These are phyloP conservation scores for Drosophila yakuba DNA, from an alignment of 1,140 invertebrate genomes.

Conservation along the genomic window DNA sequence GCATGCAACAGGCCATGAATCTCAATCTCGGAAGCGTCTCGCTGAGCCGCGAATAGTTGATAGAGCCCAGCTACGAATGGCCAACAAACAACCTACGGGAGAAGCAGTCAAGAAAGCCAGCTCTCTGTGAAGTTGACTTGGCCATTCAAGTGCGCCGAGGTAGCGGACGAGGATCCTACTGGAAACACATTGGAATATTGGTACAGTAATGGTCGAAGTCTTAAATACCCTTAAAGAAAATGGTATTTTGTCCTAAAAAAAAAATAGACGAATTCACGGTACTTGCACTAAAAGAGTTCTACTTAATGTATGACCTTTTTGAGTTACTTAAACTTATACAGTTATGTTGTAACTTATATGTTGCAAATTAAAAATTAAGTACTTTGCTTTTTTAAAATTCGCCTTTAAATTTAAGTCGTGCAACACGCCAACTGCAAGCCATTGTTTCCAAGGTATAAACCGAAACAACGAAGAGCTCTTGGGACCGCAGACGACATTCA, in stretches of 20 bases:
- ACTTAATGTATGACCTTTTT: too few relatives aligned
- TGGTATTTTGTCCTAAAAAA: too few relatives aligned
- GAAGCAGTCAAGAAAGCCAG: constrained; percentile 11
- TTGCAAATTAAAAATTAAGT: too few relatives aligned
- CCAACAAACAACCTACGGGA: constrained; percentile 5
- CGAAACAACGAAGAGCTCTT: constrained; percentile 11
- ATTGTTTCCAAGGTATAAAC: background rate
- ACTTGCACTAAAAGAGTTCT: too few relatives aligned
- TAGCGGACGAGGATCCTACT: constrained; percentile 29
- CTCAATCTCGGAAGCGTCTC: constrained; percentile 65
- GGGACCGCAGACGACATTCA: constrained; percentile 61
- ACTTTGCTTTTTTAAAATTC: too few relatives aligned
- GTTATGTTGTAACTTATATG: too few relatives aligned
- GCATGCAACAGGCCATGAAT: constrained; percentile 82
- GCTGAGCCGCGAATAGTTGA: constrained; percentile 23
- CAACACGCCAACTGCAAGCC: background rate
- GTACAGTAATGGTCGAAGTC: background rate
- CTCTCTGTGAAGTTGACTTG: constrained; percentile 71
- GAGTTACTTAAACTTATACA: too few relatives aligned
- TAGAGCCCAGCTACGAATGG: constrained; percentile 33
- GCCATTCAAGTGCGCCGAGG: constrained; percentile 76
- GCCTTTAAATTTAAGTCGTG: background rate
- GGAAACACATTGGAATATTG: constrained; percentile 1
- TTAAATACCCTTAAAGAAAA: constrained; percentile 3
- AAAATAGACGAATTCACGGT: too few relatives aligned